Conservation (phyloP, 2,797 vertebrate species). For the Margarornis squamiger region DNA sequence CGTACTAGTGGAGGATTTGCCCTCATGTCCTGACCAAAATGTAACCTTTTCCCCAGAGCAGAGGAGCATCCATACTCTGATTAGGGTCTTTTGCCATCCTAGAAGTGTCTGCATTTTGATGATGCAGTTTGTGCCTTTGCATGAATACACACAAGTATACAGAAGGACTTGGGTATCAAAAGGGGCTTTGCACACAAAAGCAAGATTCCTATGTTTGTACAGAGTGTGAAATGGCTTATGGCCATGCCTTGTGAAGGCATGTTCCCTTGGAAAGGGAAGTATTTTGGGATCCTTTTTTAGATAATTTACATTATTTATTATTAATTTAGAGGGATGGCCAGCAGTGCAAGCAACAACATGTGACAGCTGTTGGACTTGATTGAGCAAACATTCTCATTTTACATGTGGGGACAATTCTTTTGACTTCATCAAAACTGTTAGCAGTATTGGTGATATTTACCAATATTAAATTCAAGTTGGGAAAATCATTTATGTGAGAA, state of each 20-base stretch:
- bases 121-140: not conserved
- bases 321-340: not conserved
- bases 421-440: not conserved
- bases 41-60: not conserved
- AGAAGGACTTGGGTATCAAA: not conserved
- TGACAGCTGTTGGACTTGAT: not conserved
- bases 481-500: not conserved
- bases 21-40: not conserved
- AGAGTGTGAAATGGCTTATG: not conserved
- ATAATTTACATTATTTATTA: not conserved
- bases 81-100: not conserved
- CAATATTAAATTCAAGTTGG: not conserved
- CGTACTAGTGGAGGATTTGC: not conserved
- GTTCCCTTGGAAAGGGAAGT: not conserved
- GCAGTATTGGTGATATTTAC: not conserved
- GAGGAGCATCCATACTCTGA: not conserved
- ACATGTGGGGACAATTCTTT: not conserved
- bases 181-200: not conserved
- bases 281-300: not conserved
- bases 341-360: not conserved
- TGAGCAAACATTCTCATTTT: not conserved
- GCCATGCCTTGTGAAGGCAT: not conserved
- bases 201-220: not conserved
- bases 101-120: not conserved
- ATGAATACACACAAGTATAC: not conserved